Base-by-base conservation (phyloP, 2,888 invertebrate species). In the Actias luna region DNA sequence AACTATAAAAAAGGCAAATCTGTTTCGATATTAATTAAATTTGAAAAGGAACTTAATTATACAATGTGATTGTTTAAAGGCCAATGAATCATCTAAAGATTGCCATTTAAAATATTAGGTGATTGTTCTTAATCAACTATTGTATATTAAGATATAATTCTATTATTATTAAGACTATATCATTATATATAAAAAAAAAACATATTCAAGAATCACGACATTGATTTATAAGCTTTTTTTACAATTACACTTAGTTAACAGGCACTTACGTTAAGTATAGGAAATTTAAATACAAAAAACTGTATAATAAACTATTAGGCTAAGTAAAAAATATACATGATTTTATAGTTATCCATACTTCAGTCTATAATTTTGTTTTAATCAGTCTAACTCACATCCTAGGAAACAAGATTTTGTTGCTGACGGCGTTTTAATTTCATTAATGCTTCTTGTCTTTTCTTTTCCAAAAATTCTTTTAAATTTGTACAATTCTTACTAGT, bases 381-480 rank as follows among this genome's bases (percentile, higher is more conserved):
- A 2, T 50, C 25, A 50, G 46, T 50, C 46, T 50, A 12, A 25
- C 12, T 50, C 25, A 25, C 22, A 55, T 29, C 8, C 50, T 60
- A 35, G 25, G 42, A 50, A 16, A 60, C 33, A 73, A 79, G 80
- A 67, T 77, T 78, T 64, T 83, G 82, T 59, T 82, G 79, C 69
- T 86, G 88, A 58, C 85, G 78, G 16, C 84, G 80, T 72, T 87
- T 82, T 68, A 93, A 78, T 74, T 88, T 92, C 83, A 89, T 82
- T 59, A 93, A 70, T 3, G 93, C 93, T 75, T 93, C 91, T 71
- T 89, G 89, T 69, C 92, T 82, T 77, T 92, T 93, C 74, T 86
- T 90, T 71, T 93, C 92, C 67, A 92, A 91, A 42, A 92, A 70
- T 61, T 70, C 73, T 73, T 87, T 89, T 36, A 91, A 66, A 69